These are phyloP conservation scores for Penaeus indicus DNA, from an alignment of 1,140 invertebrate species.

Conservation along the genomic window DNA sequence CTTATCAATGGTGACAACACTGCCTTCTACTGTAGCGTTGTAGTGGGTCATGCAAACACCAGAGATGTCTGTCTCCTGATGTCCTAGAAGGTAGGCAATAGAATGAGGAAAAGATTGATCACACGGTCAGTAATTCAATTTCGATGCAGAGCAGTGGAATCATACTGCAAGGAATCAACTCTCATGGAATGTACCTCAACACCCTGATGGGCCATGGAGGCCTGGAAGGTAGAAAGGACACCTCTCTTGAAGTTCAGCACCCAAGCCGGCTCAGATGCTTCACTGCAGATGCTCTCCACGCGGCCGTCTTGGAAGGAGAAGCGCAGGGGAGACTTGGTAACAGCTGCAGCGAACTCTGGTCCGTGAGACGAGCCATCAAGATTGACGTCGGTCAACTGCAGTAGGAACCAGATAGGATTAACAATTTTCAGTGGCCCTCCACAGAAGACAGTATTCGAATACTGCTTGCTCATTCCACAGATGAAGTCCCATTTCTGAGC, in stretches of 20 bases:
- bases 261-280: constrained; percentile 69
- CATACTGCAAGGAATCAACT: not conserved
- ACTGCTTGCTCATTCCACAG: not conserved
- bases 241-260: constrained; percentile 73
- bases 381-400: constrained; percentile 58
- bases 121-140: not conserved
- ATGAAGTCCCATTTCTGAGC: not conserved
- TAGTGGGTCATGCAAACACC: constrained; percentile 50
- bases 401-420: not conserved
- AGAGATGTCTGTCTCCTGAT: constrained; percentile 46
- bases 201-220: constrained; percentile 64
- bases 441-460: not conserved
- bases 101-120: no score
- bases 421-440: not conserved
- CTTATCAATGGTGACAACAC: constrained; percentile 71
- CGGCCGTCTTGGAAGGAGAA: constrained; percentile 73
- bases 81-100: not conserved
- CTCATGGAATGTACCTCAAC: constrained; percentile 5
- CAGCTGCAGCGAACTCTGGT: constrained; percentile 47
- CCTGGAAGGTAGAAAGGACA: constrained; percentile 73
- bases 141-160: not conserved
- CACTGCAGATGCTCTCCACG: constrained; percentile 70
- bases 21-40: not conserved
- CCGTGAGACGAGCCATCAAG: constrained; percentile 51
- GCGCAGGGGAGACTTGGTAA: constrained; percentile 68